Evolutionary conservation across 2,888 invertebrate species (phyloP).

Genomic region (Lasioglossum lativentre): DNA sequence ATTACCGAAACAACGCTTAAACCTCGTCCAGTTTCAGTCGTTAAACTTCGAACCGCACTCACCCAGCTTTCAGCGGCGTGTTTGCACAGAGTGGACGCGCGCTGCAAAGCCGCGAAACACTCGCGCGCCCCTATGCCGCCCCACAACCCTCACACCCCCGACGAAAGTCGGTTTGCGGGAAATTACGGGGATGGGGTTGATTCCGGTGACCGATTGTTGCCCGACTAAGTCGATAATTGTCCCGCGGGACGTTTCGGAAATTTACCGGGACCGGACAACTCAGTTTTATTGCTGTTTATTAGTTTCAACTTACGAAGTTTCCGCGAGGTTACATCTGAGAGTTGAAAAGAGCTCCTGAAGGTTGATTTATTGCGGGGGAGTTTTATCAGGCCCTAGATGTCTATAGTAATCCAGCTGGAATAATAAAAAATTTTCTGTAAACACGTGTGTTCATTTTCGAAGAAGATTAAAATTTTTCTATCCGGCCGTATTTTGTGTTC

Average conservation of each 20-base stretch:
- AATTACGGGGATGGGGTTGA: constrained; percentile 40
- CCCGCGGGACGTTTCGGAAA: neutral
- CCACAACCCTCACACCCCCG: neutral
- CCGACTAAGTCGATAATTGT: neutral
- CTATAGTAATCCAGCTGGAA: too few species aligned
- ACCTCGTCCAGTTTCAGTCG: constrained; percentile 51
- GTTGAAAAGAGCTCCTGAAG: too few species aligned
- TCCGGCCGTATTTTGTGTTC: neutral
- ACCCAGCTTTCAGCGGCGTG: constrained; percentile 40
- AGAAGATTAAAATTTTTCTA: neutral
- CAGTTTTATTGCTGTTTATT: neutral
- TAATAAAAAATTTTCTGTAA: too few species aligned
- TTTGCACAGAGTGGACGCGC: constrained; percentile 25
- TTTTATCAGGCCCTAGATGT: too few species aligned
- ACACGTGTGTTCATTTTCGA: too few species aligned
- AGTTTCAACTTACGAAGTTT: neutral
- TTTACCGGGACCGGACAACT: neutral
- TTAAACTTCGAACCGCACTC: constrained; percentile 51
- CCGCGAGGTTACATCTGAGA: neutral
- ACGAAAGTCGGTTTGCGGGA: constrained; percentile 48
- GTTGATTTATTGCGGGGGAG: too few species aligned
- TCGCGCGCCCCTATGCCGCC: constrained; percentile 22
- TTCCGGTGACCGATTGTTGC: neutral
- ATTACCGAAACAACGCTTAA: constrained; percentile 41
- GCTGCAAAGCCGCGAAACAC: constrained; percentile 65